Evolutionary conservation across 1,140 invertebrate species (phyloP).

Genomic region (Aphaenogaster ashmeadi): DNA sequence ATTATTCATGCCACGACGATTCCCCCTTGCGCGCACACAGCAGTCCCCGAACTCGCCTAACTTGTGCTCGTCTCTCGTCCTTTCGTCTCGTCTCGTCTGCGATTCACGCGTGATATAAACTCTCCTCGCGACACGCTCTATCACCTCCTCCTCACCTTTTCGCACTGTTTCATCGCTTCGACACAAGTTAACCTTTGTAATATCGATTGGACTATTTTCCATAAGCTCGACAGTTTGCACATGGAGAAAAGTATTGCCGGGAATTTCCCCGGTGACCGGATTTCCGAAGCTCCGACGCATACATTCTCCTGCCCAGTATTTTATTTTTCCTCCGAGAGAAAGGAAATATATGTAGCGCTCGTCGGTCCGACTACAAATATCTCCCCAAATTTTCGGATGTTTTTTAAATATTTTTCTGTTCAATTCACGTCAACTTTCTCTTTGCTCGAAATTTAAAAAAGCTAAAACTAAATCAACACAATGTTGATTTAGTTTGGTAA

Average conservation of each 20-base stretch:
- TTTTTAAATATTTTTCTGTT: conserved; percentile 3
- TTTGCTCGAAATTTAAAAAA: not conserved
- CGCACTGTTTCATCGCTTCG: not conserved
- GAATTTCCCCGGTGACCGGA: conserved; percentile 50
- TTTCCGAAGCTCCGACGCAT: conserved; percentile 12
- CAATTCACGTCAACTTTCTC: not conserved
- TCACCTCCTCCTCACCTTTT: not conserved
- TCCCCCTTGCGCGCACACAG: conserved; percentile 14
- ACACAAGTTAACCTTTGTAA: conserved; percentile 33
- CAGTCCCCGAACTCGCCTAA: conserved; percentile 40
- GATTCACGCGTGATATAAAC: conserved; percentile 6
- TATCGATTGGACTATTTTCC: conserved; percentile 6
- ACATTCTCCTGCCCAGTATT: conserved; percentile 12
- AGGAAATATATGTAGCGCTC: not conserved
- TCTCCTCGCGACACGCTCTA: conserved; percentile 18
- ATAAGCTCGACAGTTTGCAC: conserved; percentile 28
- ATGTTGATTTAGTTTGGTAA: not conserved
- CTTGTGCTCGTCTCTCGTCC: conserved; percentile 26
- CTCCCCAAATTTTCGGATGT: not conserved
- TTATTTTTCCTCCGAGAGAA: conserved; percentile 21
- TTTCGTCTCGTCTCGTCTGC: not conserved
- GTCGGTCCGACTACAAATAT: not conserved
- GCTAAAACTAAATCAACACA: not conserved
- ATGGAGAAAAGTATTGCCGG: not conserved
- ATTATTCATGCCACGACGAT: conserved; percentile 67